Evolutionary conservation across 2,888 invertebrate species (phyloP), one percentile per base, ranked within the genome.

Genomic region (Calameuta pallipes): DNA sequence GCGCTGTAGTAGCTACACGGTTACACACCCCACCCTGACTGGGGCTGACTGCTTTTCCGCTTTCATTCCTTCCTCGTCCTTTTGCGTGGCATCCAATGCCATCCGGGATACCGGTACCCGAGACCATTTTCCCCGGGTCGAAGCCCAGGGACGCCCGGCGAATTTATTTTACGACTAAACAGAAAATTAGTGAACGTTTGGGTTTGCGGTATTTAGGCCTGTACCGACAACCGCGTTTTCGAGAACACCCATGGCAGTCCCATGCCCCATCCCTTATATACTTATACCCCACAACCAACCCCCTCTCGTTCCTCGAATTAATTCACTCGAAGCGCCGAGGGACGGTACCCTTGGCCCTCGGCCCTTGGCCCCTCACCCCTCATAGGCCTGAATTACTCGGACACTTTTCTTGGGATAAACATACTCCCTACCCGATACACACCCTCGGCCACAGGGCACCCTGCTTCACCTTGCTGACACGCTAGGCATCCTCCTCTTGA

Each of bases 141-240:
- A 80, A 80, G 83, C 85, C 83, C 83, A 74, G 78, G 84, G 83
- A 84, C 84, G 84, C 84, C 78, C 34, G 82, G 85, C 82, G 86
- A 90, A 90, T 90, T 91, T 90, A 90, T 91, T 91, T 90, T 89
- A 90, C 89, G 89, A 88, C 89, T 89, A 89, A 91, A 91, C 90
- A 85, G 90, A 90, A 90, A 91, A 91, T 91, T 90, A 90, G 88
- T 90, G 90, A 90, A 86, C 89, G 87, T 89, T 90, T 87, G 86
- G 89, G 88, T 90, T 89, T 86, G 89, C 86, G 88, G 89, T 89
- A 86, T 86, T 88, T 87, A 83, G 86, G 85, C 85, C 84, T 83
- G 81, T 83, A 76, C 75, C 80, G 74, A 74, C 74, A 74, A 74
- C 74, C 74, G 74, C 74, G 74, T 35, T 70, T 70, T 70, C 70